These are phyloP conservation scores for Mercenaria mercenaria DNA, from an alignment of 1,140 invertebrate species.

Conservation along the genomic window DNA sequence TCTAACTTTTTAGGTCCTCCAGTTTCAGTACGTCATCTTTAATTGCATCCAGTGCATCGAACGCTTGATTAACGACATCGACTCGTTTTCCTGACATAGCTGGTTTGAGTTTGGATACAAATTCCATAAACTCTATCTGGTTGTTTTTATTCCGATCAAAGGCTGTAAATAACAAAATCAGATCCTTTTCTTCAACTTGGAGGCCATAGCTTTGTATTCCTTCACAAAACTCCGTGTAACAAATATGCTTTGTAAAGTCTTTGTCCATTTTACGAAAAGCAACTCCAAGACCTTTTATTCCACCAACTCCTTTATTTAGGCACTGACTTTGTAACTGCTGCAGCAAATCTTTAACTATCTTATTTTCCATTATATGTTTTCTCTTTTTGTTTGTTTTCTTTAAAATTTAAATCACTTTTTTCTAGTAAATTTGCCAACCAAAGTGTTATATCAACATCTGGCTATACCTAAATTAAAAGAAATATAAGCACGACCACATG, in stretches of 20 bases:
- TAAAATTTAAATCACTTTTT: too few relatives aligned
- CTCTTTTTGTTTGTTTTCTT: too few relatives aligned
- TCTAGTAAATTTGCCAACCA: too few relatives aligned
- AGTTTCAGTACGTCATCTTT: conserved; percentile 94
- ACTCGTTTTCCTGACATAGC: conserved; percentile 92
- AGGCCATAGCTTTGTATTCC: conserved; percentile 75
- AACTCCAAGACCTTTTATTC: conserved; percentile 62
- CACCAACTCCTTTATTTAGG: conserved; percentile 37
- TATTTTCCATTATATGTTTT: background rate
- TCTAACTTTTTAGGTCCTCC: conserved; percentile 91
- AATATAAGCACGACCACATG: too few relatives aligned
- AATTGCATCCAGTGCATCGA: conserved; percentile 94
- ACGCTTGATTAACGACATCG: conserved; percentile 93
- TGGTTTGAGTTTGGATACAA: conserved; percentile 87
- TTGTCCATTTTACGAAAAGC: conserved; percentile 66
- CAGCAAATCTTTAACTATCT: background rate
- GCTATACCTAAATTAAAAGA: too few relatives aligned
- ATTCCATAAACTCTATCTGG: conserved; percentile 81
- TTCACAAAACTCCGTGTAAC: conserved; percentile 55
- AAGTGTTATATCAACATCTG: too few relatives aligned
- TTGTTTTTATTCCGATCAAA: conserved; percentile 78
- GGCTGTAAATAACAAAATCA: conserved; percentile 73
- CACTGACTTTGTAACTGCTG: conserved; percentile 24
- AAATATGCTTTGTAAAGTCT: conserved; percentile 61
- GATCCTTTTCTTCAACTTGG: conserved; percentile 65